Base-by-base conservation (phyloP, 2,113 vertebrate species). In the Bos javanicus region DNA sequence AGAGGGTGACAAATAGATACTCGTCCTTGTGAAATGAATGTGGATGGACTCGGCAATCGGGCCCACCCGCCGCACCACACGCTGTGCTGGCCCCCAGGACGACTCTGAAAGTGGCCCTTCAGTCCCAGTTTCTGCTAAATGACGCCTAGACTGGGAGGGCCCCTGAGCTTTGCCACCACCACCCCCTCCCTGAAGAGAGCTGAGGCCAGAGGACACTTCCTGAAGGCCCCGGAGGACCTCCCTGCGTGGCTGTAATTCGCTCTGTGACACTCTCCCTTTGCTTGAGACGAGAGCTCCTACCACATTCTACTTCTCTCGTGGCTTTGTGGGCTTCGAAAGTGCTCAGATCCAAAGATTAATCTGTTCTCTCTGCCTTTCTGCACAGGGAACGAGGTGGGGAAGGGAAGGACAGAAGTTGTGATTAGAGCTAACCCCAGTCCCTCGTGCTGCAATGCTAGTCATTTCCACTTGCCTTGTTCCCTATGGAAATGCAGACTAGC, bases 161-260 rank as follows among this genome's bases (percentile, higher is more conserved):
- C 23, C 8, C 15, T 33, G 46, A 59, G 57, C 82, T 52, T 26
- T 80, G 43, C 78, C 15, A 39, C 7, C 48, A 17, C 50, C 2
- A 3, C 48, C 76, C 7, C 2, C 26, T 5, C 74, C 43, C 43
- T 3, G 7, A 28, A 6, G 57, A 83, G 21, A 39, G 48, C 54
- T 16, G 39, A 83, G 90, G 14, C 62, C 57, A 13, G 43, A 56
- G 64, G 93, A 67, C 62, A 36, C 23, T n/a, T 33, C 26, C 26
- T 1, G 30, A 50, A n/a, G n/a, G 23, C 30, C 48, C 21, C 2
- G 16, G 19, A 36, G 6, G 54, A 7, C 21, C 46, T 4, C 9
- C 17, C 43, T 4, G 7, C 33, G 0, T 5, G 46, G 3, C 9
- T 13, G 1, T 16, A 48, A 2, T 57, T 13, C 6, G 0, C 19